Evolutionary conservation across 2,888 invertebrate genomes (phyloP), one percentile per base, ranked within the genome.

Genomic region (Erebia epiphron): DNA sequence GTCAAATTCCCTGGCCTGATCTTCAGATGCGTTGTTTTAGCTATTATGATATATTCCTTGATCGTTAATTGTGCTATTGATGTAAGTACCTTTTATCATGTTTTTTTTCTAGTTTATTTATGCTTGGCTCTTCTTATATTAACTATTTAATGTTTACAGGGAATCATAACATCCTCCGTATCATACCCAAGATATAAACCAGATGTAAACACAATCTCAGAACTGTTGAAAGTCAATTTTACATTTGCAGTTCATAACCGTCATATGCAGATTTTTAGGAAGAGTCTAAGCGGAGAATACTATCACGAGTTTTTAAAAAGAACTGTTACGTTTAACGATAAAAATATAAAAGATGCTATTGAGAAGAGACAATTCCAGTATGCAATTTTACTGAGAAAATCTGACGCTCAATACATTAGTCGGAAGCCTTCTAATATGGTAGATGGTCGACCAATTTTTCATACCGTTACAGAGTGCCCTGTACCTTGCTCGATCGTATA

Each of bases 401-500:
- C 93, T 67, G 88, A 94, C 16, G 85, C 89, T 0, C 75, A 77
- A n/a, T 83, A 81, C 49, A 83, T 92, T 1, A 82, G 82, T 14
- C 82, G 83, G 21, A 88, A 85, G 72, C 79, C 82, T 54, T 71
- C 78, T 0, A 90, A 92, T 74, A 85, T 87, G 78, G 66, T 77
- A 14, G 77, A 86, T 46, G 94, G 94, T 0, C 88, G 90, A 54
- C 91, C 93, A 0, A 54, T 94, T 0, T 95, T 87, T 73, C 94
- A 94, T 75, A 83, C 89, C 0, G 90, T 94, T 79, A 75, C 78
- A 10, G 90, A 93, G 43, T 95, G 95, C 76, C 94, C 95, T 14
- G 87, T 95, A 0, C 95, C 95, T 0, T 94, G 94, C 79, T 90
- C 90, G 18, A 90, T 94, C 0, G 94, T 94, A 0, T 95, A 94